These are phyloP conservation scores for Tauraco hartlaubi DNA, from an alignment of 2,797 vertebrate genomes.

Conservation along the genomic window DNA sequence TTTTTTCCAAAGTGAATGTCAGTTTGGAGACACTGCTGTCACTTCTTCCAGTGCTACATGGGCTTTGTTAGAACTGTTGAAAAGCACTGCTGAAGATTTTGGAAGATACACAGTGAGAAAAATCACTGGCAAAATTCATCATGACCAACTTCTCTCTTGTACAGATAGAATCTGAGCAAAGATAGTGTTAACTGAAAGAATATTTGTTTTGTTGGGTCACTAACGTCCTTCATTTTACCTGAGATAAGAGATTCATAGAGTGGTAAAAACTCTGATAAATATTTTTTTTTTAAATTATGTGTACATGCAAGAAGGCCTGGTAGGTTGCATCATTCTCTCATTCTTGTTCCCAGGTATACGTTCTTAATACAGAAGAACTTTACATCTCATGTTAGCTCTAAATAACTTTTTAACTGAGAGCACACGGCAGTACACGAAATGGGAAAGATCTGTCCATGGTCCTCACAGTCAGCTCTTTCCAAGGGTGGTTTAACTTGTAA, in stretches of 20 bases:
- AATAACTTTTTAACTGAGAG: neutral
- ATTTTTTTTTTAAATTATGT: neutral
- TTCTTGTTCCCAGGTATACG: neutral
- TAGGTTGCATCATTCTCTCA: neutral
- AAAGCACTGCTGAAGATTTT: neutral
- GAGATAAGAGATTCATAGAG: neutral
- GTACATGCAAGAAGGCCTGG: neutral
- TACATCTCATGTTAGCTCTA: neutral
- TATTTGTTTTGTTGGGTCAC: neutral
- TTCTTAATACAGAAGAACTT: neutral
- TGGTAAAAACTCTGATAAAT: neutral
- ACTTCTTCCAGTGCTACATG: neutral
- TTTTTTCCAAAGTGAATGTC: neutral
- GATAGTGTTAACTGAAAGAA: neutral
- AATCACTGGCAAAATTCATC: neutral
- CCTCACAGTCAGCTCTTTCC: neutral
- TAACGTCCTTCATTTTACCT: neutral
- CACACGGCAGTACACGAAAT: neutral
- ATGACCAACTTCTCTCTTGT: neutral
- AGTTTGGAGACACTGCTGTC: neutral
- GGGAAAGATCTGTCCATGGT: conserved; percentile 70
- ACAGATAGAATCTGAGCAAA: neutral
- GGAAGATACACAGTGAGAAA: neutral
- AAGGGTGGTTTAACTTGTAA: neutral
- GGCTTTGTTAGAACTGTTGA: neutral